Percentiles rank a stretch among this genome's conserved stretches.
These are phyloP conservation scores for Callyntrura guangdongensis DNA, from an alignment of 2,888 invertebrate species.

Conservation along the genomic window DNA sequence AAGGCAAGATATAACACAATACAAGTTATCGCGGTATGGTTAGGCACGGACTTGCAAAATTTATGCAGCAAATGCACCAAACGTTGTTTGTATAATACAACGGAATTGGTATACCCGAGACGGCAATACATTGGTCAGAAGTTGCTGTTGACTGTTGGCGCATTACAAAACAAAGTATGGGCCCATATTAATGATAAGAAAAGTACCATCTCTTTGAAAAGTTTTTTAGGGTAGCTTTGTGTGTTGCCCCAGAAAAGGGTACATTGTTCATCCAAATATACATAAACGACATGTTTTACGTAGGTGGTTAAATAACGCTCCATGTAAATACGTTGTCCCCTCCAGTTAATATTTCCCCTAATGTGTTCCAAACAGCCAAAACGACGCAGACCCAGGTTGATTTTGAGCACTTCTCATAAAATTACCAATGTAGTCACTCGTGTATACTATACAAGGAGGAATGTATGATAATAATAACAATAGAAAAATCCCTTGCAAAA, in stretches of 20 bases:
- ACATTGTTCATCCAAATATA: not conserved
- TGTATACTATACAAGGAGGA: too few relatives aligned
- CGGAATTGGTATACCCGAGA: not conserved
- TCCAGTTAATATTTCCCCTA: not conserved
- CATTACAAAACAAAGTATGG: not conserved
- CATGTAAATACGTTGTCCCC: not conserved
- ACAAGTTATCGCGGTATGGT: not conserved
- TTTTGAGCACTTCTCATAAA: slow-evolving; percentile 19
- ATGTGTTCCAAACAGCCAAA: not conserved
- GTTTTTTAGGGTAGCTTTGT: not conserved
- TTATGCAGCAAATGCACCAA: not conserved
- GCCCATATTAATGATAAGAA: not conserved
- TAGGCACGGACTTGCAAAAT: slow-evolving; percentile 8
- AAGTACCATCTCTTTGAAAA: not conserved
- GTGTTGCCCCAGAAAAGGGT: not conserved
- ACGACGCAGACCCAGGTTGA: slow-evolving; percentile 26
- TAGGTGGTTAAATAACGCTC: not conserved
- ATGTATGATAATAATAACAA: too few relatives aligned
- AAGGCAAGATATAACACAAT: not conserved
- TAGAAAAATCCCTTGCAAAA: not conserved
- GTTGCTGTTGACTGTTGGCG: too few relatives aligned
- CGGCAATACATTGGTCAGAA: too few relatives aligned
- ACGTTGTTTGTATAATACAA: not conserved
- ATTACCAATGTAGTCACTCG: too few relatives aligned
- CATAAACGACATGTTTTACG: too few relatives aligned